Conservation (phyloP, 2,888 invertebrate genomes). For the Drosophila koepferae region DNA sequence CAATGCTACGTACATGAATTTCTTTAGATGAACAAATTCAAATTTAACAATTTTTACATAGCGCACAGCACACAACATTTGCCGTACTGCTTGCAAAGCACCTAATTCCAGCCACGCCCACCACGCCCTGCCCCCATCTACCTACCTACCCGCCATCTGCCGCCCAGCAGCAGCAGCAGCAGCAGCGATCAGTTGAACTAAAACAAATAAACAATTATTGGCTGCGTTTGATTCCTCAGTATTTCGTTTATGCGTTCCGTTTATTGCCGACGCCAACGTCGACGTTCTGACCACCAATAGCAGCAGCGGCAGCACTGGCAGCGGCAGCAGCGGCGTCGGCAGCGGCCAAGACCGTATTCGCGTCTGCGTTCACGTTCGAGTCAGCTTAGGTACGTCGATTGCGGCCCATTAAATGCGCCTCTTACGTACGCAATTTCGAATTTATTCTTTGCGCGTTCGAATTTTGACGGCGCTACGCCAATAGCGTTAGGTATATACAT, state of each 20-base stretch:
- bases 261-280: constrained; percentile 43
- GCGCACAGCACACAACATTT: constrained; percentile 24
- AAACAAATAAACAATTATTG: constrained; percentile 75
- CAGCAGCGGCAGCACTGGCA: constrained; percentile 6
- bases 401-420: constrained; percentile 59
- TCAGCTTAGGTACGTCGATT: constrained; percentile 54
- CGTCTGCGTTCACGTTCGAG: constrained; percentile 8
- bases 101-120: constrained; percentile 39
- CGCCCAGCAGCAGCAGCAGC: background rate
- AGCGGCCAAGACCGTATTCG: constrained; percentile 15
- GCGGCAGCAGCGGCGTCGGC: constrained; percentile 1
- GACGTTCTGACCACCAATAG: constrained; percentile 14
- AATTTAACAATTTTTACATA: constrained; percentile 57
- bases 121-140: background rate
- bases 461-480: constrained; percentile 26
- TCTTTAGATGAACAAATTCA: constrained; percentile 37
- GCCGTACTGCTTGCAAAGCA: constrained; percentile 48
- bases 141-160: no score
- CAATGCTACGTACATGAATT: constrained; percentile 49
- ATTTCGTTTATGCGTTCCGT: constrained; percentile 61
- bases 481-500: background rate
- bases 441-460: constrained; percentile 59
- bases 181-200: constrained; percentile 33
- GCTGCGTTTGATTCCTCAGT: constrained; percentile 54
- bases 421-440: constrained; percentile 57